These are phyloP conservation scores for Pterocles orientalis DNA, from an alignment of 2,113 vertebrate species.

Conservation along the genomic window DNA sequence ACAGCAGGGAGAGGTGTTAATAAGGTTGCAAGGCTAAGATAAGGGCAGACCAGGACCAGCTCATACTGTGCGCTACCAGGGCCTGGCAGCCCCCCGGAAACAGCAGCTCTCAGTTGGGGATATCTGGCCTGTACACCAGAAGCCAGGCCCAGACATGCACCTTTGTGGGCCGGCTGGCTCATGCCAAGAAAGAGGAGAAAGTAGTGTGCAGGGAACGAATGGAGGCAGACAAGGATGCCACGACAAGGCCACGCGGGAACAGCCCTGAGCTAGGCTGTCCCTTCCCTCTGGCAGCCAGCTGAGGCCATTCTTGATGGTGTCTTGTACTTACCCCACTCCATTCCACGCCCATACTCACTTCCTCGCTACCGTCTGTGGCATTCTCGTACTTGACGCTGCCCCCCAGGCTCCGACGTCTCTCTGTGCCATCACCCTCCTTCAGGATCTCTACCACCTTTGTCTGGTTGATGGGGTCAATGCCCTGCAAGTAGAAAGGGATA, in stretches of 20 bases:
- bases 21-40: constrained; percentile 52
- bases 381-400: constrained; percentile 92
- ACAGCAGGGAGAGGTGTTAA: constrained; percentile 52
- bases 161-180: neutral
- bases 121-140: neutral
- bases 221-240: constrained; percentile 68
- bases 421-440: constrained; percentile 86
- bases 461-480: constrained; percentile 93
- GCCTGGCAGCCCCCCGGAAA: neutral
- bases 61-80: constrained; percentile 3
- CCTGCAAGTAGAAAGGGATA: constrained; percentile 73
- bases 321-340: constrained; percentile 99
- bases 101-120: neutral
- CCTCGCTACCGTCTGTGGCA: constrained; percentile 90
- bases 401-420: constrained; percentile 84
- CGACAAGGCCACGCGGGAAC: constrained; percentile 59
- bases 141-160: neutral
- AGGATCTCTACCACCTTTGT: constrained; percentile 95
- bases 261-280: constrained; percentile 46
- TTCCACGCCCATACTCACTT: constrained; percentile 96
- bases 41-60: constrained; percentile 19
- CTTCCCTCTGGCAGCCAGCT: constrained; percentile 55
- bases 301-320: constrained; percentile 80
- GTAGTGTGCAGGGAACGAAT: constrained; percentile 52
- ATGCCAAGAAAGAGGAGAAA: constrained; percentile 19